Evolutionary conservation across 2,113 vertebrate genomes (phyloP).

Genomic region (Carollia perspicillata): DNA sequence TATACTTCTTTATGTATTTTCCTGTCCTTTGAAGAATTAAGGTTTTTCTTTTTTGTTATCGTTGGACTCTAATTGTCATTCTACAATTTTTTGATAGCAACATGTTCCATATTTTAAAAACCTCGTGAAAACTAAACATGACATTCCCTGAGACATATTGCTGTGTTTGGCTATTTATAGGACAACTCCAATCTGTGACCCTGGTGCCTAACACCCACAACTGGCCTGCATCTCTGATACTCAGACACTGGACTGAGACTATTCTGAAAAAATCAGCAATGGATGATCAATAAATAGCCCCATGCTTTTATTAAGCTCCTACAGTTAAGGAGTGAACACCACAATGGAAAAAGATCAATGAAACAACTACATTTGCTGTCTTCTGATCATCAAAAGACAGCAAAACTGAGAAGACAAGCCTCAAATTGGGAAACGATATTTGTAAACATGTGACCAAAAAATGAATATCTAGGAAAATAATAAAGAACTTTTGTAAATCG

Average conservation of each 20-base stretch:
- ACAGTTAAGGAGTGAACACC: not conserved
- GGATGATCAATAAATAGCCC: not conserved
- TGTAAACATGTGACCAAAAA: not conserved
- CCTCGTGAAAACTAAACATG: slow-evolving; percentile 24
- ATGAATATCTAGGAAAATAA: not conserved
- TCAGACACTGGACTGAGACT: not conserved
- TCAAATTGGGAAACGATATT: not conserved
- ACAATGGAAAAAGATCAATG: not conserved
- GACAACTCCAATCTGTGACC: not conserved
- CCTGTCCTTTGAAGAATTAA: slow-evolving; percentile 40
- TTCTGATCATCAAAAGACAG: not conserved
- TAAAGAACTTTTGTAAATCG: slow-evolving; percentile 19
- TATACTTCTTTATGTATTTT: slow-evolving; percentile 8
- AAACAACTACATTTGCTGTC: slow-evolving; percentile 4
- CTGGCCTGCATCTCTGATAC: not conserved
- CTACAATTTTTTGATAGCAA: slow-evolving; percentile 38
- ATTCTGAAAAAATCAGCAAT: slow-evolving; percentile 12
- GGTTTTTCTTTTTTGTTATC: slow-evolving; percentile 28
- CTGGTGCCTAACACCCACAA: not conserved
- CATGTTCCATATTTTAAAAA: slow-evolving; percentile 2
- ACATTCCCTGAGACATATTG: not conserved
- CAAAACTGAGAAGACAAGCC: not conserved
- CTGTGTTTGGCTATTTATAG: slow-evolving; percentile 20
- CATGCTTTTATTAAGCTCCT: slow-evolving; percentile 33
- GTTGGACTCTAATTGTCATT: slow-evolving; percentile 27